A percentile compares a stretch with the other conserved stretches of the same genome.
Evolutionary conservation across 2,797 vertebrate genomes (phyloP).

Genomic region (Oceanodroma leucorhoa): DNA sequence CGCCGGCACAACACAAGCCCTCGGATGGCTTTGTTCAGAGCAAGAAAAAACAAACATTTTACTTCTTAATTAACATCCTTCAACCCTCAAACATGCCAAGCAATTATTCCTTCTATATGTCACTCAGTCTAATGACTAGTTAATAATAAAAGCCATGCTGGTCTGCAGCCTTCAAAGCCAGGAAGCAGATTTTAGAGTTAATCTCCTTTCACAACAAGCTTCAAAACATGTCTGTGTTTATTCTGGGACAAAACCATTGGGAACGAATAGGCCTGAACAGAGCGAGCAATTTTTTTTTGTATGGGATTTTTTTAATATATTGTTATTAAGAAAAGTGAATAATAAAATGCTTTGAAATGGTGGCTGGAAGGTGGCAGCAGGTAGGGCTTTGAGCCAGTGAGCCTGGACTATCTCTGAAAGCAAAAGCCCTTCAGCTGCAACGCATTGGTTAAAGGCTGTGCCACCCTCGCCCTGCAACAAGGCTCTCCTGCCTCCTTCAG

Average conservation of each 20-base stretch:
- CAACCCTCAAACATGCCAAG: not conserved
- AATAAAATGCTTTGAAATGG: not conserved
- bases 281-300: not conserved
- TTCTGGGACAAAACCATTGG: constrained; percentile 26
- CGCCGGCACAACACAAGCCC: not conserved
- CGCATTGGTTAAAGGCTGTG: not conserved
- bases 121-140: not conserved
- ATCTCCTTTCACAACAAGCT: constrained; percentile 42
- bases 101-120: constrained; percentile 3
- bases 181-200: constrained; percentile 43
- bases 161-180: constrained; percentile 31
- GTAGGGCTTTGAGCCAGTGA: not conserved
- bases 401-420: not conserved
- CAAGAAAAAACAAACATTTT: constrained; percentile 41
- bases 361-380: not conserved
- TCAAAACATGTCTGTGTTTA: constrained; percentile 48
- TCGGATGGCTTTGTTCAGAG: not conserved
- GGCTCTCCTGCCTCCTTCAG: not conserved
- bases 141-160: constrained; percentile 18
- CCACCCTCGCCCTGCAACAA: fast-evolving
- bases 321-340: not conserved
- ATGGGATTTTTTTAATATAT: not conserved
- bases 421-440: not conserved
- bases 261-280: not conserved
- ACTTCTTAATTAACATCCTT: constrained; percentile 34